Base-by-base conservation (phyloP, 2,113 vertebrate species). In the Parus major region DNA sequence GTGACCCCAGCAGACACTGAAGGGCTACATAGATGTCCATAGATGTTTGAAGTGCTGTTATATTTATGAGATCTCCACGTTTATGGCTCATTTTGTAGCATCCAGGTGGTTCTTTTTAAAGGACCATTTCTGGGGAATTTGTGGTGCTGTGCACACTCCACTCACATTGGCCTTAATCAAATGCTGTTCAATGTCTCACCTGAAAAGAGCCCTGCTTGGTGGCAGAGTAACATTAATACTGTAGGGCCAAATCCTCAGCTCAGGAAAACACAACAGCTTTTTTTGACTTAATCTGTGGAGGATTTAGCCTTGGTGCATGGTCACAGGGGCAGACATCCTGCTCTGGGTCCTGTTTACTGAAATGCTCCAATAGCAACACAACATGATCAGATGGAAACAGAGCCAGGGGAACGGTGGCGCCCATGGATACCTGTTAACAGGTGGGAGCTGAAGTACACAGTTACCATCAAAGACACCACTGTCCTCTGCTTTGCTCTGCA, bases 381-480 rank as follows among this genome's bases (percentile, higher is more conserved):
- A 5, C 21, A 1, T 7, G 35, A 77, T 90, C 71, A 80, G 64
- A 65, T 52, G 56, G 68, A 49, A 81, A 7, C 24, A 33, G 85
- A 66, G 82, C 72, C 93, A 73, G 47, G 91, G 90, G 85, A 96
- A 7, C 59, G 63, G 20, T 1, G 3, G 68, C 91, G 64, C 93
- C 85, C 85, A n/a, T 71, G 85, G 87, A 87, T 85, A 86, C 94
- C 92, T 92, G 71, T 73, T 92, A 66, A 33, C 47, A 55, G 64
- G 59, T 9, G 3, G 79, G 71, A 95, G 39, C 64, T 86, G 82
- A 83, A 83, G 36, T 12, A 29, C 28, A 31, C 50, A 36, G 76
- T 59, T 81, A 36, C 80, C 56, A 56, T 90, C 90, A 86, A 64
- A 90, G 90, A 66, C 56, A 19, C 52, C 57, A 15, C 87, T 82